Base-by-base conservation (phyloP, 2,113 vertebrate species). In the Eonycteris spelaea region DNA sequence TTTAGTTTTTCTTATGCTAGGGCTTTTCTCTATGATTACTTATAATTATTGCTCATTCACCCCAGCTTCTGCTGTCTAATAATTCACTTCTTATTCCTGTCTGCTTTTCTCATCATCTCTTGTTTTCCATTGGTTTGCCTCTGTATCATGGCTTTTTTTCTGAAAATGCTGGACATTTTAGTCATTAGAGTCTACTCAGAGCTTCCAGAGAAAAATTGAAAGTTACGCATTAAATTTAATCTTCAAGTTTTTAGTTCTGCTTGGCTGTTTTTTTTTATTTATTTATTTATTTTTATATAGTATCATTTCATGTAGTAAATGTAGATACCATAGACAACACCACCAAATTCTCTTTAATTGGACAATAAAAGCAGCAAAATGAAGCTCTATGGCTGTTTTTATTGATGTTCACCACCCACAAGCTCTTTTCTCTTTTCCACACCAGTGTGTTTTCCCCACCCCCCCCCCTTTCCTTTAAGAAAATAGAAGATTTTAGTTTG, bases 171-270 rank as follows among this genome's bases (percentile, higher is more conserved):
- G 22, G 67, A 70, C 43, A 18, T 77, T 67, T 77, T 89, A 43
- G 70, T 83, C 30, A 53, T 89, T 24, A 15, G 43, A 63, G 51
- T 84, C 61, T 68, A 4, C 83, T 63, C 43, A 70, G 63, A 86
- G 26, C 67, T 83, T 61, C 75, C 77, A 61, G 40, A 87, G 59
- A 87, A 83, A 94, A 91, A 87, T 83, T 61, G 35, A 74, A 90
- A 90, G 71, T 73, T 83, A 53, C n/a, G 53, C 12, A 75, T 75
- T 91, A 53, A 87, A 51, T 92, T 70, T 88, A 70, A 84, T 88
- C 48, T 65, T 86, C n/a, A 71, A 22, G 51, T n/a, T 91, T 91
- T 94, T 94, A 96, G 88, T 88, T 92, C 77, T 83, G 51, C 40
- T 82, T 86, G 48, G 13, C 73, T 88, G 51, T 61, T 77, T 82